Base-by-base conservation (phyloP, 2,797 vertebrate genomes). In the Sebastolobus alascanus region DNA sequence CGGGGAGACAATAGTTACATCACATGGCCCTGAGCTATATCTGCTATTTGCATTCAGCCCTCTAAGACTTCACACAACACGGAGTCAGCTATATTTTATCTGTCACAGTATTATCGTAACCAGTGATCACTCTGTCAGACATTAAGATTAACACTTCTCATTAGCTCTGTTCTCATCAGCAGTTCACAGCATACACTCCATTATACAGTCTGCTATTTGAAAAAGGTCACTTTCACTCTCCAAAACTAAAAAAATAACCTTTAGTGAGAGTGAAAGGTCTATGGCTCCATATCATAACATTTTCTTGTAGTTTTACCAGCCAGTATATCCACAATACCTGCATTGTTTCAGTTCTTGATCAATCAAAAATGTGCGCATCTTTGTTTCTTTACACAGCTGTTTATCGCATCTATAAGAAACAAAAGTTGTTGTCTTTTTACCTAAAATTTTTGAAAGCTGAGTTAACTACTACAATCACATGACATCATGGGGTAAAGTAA, bases 41-140 rank as follows among this genome's bases (percentile, higher is more conserved):
- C 60, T 50, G 25, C 22, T 61, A 18, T 66, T 46, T 61, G 29
- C 43, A 31, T 80, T 43, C 60, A 76, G 8, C 31, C 31, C 43
- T 59, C 8, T 25, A n/a, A 22, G 65, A 16, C 35, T 69, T 31
- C 38, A 68, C 4, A 40, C 16, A 50, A 40, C 33, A 68, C 18
- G n/a, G 33, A 60, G 58, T 75, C 40, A 33, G 35, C 70, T 67
- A 1, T 78, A 55, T 43, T 75, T 38, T 27, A 68, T 73, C 38
- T 20, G 27, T 56, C 10, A n/a, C 22, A 8, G 55, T 11, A 10
- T 29, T 54, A 71, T 25, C 3, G 0, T 65, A 14, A 64, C 58
- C 54, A 80, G 12, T 74, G 13, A 33, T 70, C 14, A 31, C 52
- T 14, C 25, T 68, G 40, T 35, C 25, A 50, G 37, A 35, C 22